Evolutionary conservation across 2,888 invertebrate genomes (phyloP).

Genomic region (Bedellia somnulentella): DNA sequence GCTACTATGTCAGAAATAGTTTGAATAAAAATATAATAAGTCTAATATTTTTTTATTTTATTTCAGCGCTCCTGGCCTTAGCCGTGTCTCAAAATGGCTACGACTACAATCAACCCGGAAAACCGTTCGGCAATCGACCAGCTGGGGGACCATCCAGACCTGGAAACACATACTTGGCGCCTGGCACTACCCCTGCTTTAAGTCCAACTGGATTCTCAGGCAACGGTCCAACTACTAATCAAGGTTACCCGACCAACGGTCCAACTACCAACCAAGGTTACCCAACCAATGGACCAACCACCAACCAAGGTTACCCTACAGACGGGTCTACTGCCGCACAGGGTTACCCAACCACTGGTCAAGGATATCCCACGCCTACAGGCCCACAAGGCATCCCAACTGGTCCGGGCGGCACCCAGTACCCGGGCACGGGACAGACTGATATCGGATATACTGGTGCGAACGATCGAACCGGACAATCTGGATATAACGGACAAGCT

Average conservation of each 20-base stretch:
- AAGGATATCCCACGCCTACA: conserved; percentile 6
- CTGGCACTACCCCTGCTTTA: too few species aligned
- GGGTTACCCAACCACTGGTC: not conserved
- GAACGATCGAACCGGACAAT: conserved; percentile 10
- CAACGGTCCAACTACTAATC: conserved; percentile 7
- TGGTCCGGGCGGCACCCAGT: not conserved
- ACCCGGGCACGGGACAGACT: conserved; percentile 2
- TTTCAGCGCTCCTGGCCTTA: conserved; percentile 42
- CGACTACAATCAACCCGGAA: conserved; percentile 70
- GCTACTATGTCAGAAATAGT: too few species aligned
- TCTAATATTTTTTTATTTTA: not conserved
- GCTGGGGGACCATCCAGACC: conserved; percentile 21
- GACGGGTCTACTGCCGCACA: conserved; percentile 3
- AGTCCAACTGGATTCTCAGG: conserved; percentile 11
- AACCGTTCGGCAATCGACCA: conserved; percentile 39
- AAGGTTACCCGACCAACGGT: conserved; percentile 18
- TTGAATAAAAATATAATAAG: too few species aligned
- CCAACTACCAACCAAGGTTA: conserved; percentile 8
- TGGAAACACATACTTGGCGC: conserved; percentile 12
- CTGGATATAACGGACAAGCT: conserved; percentile 19
- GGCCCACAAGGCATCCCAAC: conserved; percentile 13
- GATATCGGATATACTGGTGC: not conserved
- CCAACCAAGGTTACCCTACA: conserved; percentile 20
- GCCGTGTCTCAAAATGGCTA: conserved; percentile 68
- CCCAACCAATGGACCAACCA: conserved; percentile 7